Percentiles rank a stretch among this genome's conserved stretches.
phyloP scores from a whole-genome alignment of 2,888 invertebrate genomes.

The Chloroclystis v-ata region DNA sequence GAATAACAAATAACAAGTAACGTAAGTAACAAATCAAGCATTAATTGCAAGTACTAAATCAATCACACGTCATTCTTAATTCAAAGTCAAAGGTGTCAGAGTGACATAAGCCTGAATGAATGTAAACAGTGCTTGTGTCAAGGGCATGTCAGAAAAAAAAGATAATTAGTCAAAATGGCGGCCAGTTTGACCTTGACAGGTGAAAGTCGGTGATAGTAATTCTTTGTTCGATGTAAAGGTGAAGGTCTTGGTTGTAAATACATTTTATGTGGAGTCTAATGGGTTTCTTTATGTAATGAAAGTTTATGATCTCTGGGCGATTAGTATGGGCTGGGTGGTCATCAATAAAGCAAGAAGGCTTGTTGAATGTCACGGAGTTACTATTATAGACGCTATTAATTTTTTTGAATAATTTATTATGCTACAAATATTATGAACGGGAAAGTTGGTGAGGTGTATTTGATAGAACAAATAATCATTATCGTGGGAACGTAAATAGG shows the following conservation, averaged over 20 bases:
- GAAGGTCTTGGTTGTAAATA: slow-evolving; percentile 4
- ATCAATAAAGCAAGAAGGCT: too few species aligned
- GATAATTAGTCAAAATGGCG: slow-evolving; percentile 18
- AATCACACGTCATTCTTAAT: slow-evolving; percentile 1
- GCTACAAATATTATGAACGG: too few species aligned
- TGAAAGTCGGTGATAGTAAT: slow-evolving; percentile 20
- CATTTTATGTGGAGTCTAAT: background rate
- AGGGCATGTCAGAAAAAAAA: slow-evolving; percentile 13
- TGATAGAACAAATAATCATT: too few species aligned
- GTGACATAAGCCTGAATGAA: slow-evolving; percentile 10
- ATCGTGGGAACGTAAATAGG: too few species aligned
- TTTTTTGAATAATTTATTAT: too few species aligned
- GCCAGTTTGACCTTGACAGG: slow-evolving; percentile 16
- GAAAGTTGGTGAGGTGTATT: too few species aligned
- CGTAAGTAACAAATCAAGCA: background rate
- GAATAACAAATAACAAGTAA: background rate
- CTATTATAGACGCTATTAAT: too few species aligned
- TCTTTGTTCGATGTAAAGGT: slow-evolving; percentile 14
- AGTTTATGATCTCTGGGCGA: slow-evolving; percentile 2
- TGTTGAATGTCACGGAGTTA: too few species aligned
- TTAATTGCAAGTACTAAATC: background rate
- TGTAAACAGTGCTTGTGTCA: slow-evolving; percentile 10
- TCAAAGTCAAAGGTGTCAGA: slow-evolving; percentile 7
- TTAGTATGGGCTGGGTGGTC: background rate
- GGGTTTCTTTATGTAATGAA: background rate